phyloP scores from a whole-genome alignment of 2,888 invertebrate genomes.

The Eupithecia dodoneata region DNA sequence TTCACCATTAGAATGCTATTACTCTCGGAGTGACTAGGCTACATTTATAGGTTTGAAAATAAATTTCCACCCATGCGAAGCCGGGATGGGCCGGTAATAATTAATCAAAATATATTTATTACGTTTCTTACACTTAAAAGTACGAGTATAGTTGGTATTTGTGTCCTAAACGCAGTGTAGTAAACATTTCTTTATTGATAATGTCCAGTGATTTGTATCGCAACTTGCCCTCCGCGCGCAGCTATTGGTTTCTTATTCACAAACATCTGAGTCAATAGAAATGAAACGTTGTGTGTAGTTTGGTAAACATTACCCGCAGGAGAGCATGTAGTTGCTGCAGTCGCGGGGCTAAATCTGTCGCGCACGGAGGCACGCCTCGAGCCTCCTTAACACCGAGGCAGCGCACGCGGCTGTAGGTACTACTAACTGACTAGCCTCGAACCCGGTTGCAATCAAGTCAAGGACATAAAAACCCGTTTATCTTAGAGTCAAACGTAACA shows the following conservation, averaged over 20 bases:
- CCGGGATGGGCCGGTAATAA: too few relatives aligned
- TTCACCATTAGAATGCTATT: too few relatives aligned
- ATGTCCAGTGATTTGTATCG: background rate
- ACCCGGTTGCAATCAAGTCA: background rate
- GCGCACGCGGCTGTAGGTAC: too few relatives aligned
- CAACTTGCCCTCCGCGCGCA: too few relatives aligned
- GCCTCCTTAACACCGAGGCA: constrained; percentile 10
- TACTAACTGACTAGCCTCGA: constrained; percentile 1
- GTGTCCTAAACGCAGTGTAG: background rate
- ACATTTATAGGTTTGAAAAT: too few relatives aligned
- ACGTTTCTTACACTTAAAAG: background rate
- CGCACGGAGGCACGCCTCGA: constrained; percentile 28
- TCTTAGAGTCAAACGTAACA: background rate
- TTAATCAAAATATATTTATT: background rate
- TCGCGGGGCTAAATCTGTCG: constrained; percentile 49
- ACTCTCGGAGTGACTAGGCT: too few relatives aligned
- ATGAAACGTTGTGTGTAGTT: background rate
- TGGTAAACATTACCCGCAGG: constrained; percentile 30
- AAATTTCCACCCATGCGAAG: too few relatives aligned
- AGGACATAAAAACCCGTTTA: background rate
- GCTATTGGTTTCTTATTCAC: background rate
- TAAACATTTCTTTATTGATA: background rate
- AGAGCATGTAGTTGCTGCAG: constrained; percentile 19
- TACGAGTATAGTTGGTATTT: background rate
- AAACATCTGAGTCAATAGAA: background rate